Percentiles rank a stretch among this genome's conserved stretches.
Evolutionary conservation across 2,797 vertebrate species (phyloP).

Genomic region (Sebastes matsubarae): DNA sequence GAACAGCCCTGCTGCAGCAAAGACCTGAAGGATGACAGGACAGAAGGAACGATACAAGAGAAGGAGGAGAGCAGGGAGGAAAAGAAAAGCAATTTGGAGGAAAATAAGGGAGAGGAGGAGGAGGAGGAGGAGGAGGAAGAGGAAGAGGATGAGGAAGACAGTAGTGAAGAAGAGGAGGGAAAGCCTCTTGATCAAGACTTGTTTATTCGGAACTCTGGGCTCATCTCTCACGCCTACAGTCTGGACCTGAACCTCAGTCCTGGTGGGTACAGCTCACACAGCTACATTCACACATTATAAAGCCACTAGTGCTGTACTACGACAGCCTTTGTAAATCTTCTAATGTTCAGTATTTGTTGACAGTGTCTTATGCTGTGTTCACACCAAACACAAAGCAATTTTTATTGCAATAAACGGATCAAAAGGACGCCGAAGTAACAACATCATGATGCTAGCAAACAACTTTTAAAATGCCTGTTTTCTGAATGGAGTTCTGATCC

Average conservation of each 20-base stretch:
- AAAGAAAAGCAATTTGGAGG: background rate
- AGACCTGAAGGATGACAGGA: constrained; percentile 63
- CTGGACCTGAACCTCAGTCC: constrained; percentile 87
- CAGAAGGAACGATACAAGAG: background rate
- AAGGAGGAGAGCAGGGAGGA: background rate
- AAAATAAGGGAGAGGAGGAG: background rate
- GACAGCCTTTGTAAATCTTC: background rate
- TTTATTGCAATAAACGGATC: too few relatives aligned
- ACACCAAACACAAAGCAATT: too few relatives aligned
- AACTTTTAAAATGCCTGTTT: too few relatives aligned
- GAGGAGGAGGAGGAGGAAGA: background rate
- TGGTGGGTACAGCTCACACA: constrained; percentile 77
- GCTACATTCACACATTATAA: background rate
- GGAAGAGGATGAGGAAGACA: background rate
- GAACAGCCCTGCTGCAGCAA: constrained; percentile 91
- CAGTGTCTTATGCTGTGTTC: background rate
- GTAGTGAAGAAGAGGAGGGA: constrained; percentile 15
- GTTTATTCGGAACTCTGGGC: constrained; percentile 89
- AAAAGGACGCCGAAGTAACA: too few relatives aligned
- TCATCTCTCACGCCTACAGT: constrained; percentile 89
- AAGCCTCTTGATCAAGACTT: constrained; percentile 52
- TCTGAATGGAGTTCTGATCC: background rate
- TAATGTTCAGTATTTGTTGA: background rate
- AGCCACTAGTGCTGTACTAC: background rate
- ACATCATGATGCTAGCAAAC: too few relatives aligned